Base-by-base conservation (phyloP, 2,888 invertebrate genomes). In the Uloborus plumipes region DNA sequence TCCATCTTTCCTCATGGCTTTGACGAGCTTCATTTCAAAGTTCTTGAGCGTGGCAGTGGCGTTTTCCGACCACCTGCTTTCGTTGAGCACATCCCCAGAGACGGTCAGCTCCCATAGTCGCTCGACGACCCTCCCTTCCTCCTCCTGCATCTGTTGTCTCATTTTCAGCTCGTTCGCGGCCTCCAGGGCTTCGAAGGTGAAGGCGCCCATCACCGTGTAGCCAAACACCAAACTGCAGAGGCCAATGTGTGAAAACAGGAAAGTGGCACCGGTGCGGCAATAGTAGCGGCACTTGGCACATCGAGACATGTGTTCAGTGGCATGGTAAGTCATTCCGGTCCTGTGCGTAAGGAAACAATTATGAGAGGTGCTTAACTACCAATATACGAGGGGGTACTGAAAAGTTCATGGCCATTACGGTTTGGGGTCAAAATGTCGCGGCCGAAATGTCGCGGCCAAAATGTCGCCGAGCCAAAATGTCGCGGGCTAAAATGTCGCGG, bases 121-220 rank as follows among this genome's bases (percentile, higher is more conserved):
- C 16, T 82, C 71, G 18, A 85, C 77, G 15, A 86, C 58, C 22
- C 39, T 50, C 31, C 82, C 83, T 20, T 84, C 66, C 39, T 81
- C 77, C 13, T 55, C 58, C 51, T 49, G 59, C 79, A 86, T 84
- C 55, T 85, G 72, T 1, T 55, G 50, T 22, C 85, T 67, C 64
- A 84, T 84, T 49, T 26, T 39, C n/a, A 65, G 50, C 47, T 86
- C 86, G 69, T 86, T 79, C 13, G 61, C 74, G 0, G 84, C 84
- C 59, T 86, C 86, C 59, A 85, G 73, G 13, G 75, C 81, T 39
- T 73, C 84, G 90, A 97, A 96, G 82, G 95, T 93, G 88, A 94
- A 93, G 16, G 96, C 96, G 13, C 96, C 96, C 80, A 95, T 92
- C 87, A 96, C 92, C 90, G 96, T 96, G 90, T 97, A 97, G 53